Evolutionary conservation across 2,797 vertebrate genomes (phyloP).

Genomic region (Pseudotriccus pelzelni): DNA sequence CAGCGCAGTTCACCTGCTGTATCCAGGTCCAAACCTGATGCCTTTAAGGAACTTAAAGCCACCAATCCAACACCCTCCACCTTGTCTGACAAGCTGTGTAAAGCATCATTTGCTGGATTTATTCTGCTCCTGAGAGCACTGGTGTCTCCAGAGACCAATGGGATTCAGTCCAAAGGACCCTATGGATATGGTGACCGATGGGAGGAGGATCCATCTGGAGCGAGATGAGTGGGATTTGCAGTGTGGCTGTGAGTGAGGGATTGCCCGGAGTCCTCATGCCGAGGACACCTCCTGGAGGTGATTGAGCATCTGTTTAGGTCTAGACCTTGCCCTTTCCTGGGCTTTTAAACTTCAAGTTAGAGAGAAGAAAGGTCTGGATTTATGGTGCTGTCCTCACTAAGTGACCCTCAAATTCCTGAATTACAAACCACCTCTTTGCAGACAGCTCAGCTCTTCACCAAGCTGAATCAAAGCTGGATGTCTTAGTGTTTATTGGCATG

Average conservation of each 20-base stretch:
- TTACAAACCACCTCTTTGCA: neutral
- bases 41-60: neutral
- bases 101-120: neutral
- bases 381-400: neutral
- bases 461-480: neutral
- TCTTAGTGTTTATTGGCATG: neutral
- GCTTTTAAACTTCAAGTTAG: neutral
- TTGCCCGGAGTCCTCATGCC: neutral
- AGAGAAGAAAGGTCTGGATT: neutral
- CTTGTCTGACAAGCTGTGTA: neutral
- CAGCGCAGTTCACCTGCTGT: neutral
- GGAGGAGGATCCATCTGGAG: neutral
- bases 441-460: neutral
- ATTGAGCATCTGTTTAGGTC: neutral
- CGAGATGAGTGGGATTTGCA: rapidly evolving
- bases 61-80: neutral
- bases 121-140: neutral
- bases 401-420: neutral
- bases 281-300: neutral
- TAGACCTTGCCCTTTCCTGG: neutral
- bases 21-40: neutral
- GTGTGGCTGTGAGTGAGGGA: neutral
- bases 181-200: neutral
- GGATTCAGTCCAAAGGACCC: neutral
- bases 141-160: neutral